Percentiles rank a stretch among this genome's conserved stretches.
Evolutionary conservation across 2,888 invertebrate genomes (phyloP).

Genomic region (Eupithecia pulchellata): DNA sequence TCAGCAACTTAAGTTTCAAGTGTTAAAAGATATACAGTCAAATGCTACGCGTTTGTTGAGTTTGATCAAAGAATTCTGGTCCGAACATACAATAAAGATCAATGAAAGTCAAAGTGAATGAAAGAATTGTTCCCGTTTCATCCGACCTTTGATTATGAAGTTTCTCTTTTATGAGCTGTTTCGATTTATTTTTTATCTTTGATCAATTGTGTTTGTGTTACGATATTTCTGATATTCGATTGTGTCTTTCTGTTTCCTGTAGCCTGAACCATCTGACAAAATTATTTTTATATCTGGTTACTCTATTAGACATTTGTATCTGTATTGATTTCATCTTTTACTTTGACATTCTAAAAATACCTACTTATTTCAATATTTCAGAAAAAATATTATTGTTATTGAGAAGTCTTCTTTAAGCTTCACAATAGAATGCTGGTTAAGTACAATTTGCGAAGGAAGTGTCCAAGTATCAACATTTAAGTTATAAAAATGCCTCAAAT

Average conservation of each 20-base stretch:
- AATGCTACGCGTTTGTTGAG: constrained; percentile 24
- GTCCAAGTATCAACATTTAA: not conserved
- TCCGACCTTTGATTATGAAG: constrained; percentile 19
- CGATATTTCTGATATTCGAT: not conserved
- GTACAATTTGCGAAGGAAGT: not conserved
- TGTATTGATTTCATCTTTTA: not conserved
- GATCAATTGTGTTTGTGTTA: not conserved
- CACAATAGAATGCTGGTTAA: not conserved
- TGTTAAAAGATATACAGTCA: constrained; percentile 36
- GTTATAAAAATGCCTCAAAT: not conserved
- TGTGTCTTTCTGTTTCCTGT: not conserved
- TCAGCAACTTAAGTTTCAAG: constrained; percentile 33
- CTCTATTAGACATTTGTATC: not conserved
- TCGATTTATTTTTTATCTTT: constrained; percentile 12
- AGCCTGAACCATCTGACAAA: not conserved
- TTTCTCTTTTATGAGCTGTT: constrained; percentile 4
- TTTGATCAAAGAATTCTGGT: constrained; percentile 30
- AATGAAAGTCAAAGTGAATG: constrained; percentile 20
- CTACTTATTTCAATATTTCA: not conserved
- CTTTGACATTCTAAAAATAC: not conserved
- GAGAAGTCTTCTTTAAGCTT: too few species aligned
- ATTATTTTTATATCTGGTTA: not conserved
- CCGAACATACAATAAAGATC: constrained; percentile 13
- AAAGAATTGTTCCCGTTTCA: constrained; percentile 12
- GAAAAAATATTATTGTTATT: too few species aligned